Evolutionary conservation across 2,113 vertebrate species (phyloP).

Genomic region (Monopterus albus): DNA sequence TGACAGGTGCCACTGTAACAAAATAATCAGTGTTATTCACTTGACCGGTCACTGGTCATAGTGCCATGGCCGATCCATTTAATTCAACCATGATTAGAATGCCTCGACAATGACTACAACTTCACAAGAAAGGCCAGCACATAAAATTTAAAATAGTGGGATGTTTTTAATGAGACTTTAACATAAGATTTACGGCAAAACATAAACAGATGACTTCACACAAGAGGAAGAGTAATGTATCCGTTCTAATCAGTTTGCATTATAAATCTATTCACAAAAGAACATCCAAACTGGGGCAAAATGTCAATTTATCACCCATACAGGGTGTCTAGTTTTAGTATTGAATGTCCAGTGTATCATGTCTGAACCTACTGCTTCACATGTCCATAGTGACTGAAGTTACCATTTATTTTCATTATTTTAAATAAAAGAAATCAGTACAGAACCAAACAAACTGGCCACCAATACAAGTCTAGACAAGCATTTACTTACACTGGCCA

Average conservation of each 20-base stretch:
- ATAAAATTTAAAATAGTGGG: slow-evolving; percentile 45
- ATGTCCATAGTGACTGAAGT: slow-evolving; percentile 30
- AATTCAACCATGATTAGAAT: background rate
- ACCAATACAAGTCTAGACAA: slow-evolving; percentile 36
- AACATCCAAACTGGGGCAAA: slow-evolving; percentile 18
- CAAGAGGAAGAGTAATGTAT: slow-evolving; percentile 65
- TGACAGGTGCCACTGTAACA: no score
- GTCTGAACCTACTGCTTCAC: slow-evolving; percentile 35
- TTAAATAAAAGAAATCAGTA: slow-evolving; percentile 38
- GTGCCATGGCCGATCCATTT: no score
- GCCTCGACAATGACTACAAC: background rate
- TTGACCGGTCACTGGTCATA: no score
- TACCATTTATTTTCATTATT: slow-evolving; percentile 20
- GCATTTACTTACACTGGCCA: slow-evolving; percentile 21
- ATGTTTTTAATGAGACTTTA: slow-evolving; percentile 64
- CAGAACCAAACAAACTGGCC: slow-evolving; percentile 32
- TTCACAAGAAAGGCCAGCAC: background rate
- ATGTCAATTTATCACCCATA: background rate
- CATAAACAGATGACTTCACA: slow-evolving; percentile 64
- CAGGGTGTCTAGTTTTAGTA: slow-evolving; percentile 17
- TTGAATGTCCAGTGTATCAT: background rate
- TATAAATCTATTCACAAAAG: slow-evolving; percentile 30
- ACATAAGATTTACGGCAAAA: slow-evolving; percentile 69
- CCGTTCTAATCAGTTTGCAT: slow-evolving; percentile 51
- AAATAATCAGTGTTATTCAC: no score